These are phyloP conservation scores for Drosophila orosa DNA, from an alignment of 1,140 invertebrate species.

Conservation along the genomic window DNA sequence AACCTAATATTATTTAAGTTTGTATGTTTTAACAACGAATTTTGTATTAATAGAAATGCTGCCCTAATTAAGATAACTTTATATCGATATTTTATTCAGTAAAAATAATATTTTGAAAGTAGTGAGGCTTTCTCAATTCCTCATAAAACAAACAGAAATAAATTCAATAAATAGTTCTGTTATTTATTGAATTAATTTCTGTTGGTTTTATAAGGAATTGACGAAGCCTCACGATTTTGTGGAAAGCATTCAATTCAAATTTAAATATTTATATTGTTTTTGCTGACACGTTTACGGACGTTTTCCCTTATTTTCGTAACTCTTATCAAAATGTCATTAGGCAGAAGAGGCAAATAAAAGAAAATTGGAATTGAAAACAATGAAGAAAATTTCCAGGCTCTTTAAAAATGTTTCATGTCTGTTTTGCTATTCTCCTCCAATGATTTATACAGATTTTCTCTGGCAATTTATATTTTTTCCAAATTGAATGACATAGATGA, in stretches of 20 bases:
- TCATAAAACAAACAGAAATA: not conserved
- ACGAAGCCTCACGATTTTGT: too few species aligned
- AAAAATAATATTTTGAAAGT: not conserved
- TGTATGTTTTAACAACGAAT: not conserved
- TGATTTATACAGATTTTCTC: slow-evolving; percentile 46
- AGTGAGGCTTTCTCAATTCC: fast-evolving
- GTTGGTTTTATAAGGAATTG: too few species aligned
- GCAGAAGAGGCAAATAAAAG: slow-evolving; percentile 13
- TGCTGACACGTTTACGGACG: not conserved
- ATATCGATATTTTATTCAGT: not conserved
- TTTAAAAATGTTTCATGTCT: slow-evolving; percentile 56
- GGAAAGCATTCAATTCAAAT: not conserved
- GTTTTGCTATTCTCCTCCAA: slow-evolving; percentile 25
- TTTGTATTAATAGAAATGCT: not conserved
- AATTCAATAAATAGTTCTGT: slow-evolving; percentile 6
- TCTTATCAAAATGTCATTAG: slow-evolving; percentile 77
- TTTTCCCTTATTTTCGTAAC: slow-evolving; percentile 1
- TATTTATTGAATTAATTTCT: too few species aligned
- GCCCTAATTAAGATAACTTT: not conserved
- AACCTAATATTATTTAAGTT: too few species aligned
- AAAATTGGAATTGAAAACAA: slow-evolving; percentile 34
- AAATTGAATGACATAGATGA: slow-evolving; percentile 42
- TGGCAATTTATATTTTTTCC: slow-evolving; percentile 31
- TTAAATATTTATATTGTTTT: slow-evolving; percentile 3
- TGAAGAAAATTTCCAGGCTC: slow-evolving; percentile 30